These are phyloP conservation scores for Tragelaphus buxtoni DNA, from an alignment of 2,113 vertebrate species.

Conservation along the genomic window DNA sequence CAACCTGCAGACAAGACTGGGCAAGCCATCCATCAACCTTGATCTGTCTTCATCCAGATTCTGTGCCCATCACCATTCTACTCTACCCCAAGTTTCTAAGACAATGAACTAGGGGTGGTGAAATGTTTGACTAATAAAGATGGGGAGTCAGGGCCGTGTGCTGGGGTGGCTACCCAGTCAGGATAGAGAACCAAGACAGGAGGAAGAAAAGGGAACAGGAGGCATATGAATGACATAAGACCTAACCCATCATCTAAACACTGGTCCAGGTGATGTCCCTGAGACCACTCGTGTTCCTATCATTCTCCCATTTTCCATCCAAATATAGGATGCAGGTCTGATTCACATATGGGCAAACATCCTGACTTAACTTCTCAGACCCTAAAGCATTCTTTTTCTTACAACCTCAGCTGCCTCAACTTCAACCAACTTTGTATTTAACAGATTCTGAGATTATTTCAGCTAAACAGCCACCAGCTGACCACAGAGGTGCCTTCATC, in stretches of 20 bases:
- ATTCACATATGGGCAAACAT: not conserved
- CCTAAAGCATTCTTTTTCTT: not conserved
- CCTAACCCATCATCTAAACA: not conserved
- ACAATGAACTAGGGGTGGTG: not conserved
- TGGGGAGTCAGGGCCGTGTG: not conserved
- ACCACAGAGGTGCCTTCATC: not conserved
- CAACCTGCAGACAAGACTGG: not conserved
- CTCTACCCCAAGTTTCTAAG: not conserved
- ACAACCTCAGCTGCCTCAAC: not conserved
- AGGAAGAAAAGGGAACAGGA: not conserved
- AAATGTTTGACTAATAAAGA: not conserved
- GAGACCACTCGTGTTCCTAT: not conserved
- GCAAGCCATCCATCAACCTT: not conserved
- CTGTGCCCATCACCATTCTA: not conserved
- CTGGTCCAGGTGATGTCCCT: not conserved
- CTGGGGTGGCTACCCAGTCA: not conserved
- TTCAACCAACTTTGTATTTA: not conserved
- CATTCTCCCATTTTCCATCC: not conserved
- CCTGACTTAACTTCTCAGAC: not conserved
- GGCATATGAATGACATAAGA: not conserved
- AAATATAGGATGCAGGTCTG: not conserved
- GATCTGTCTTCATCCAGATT: not conserved
- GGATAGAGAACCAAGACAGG: not conserved
- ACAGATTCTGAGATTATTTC: not conserved
- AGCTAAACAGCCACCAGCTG: not conserved